Evolutionary conservation across 1,140 invertebrate species (phyloP).

Genomic region (Ceratina japonica): DNA sequence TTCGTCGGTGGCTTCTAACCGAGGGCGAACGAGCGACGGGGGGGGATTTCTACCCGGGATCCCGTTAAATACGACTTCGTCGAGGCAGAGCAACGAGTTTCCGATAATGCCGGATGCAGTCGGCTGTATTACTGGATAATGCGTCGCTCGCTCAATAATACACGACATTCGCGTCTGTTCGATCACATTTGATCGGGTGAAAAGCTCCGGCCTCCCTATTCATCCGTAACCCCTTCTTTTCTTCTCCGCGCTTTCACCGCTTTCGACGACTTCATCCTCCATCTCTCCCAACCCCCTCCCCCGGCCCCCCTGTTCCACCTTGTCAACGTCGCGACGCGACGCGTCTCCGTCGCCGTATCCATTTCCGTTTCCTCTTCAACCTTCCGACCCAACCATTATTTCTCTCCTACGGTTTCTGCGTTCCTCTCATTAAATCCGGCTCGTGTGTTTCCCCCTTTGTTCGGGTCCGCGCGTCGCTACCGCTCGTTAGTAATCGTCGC

Average conservation of each 20-base stretch:
- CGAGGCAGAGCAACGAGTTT: slow-evolving; percentile 71
- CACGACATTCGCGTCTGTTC: slow-evolving; percentile 64
- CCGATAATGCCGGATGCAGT: slow-evolving; percentile 73
- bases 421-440: slow-evolving; percentile 12
- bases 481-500: slow-evolving; percentile 18
- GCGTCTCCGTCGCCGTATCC: slow-evolving; percentile 32
- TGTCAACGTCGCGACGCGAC: not conserved
- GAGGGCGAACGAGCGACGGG: not conserved
- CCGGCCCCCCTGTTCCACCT: too few relatives aligned
- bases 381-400: slow-evolving; percentile 21
- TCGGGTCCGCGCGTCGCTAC: not conserved
- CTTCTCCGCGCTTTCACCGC: not conserved
- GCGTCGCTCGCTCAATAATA: slow-evolving; percentile 66
- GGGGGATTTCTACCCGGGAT: slow-evolving; percentile 54
- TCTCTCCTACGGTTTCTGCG: not conserved
- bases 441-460: slow-evolving; percentile 4
- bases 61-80: slow-evolving; percentile 67
- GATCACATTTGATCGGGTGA: slow-evolving; percentile 65
- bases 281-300: too few relatives aligned
- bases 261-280: not conserved
- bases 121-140: slow-evolving; percentile 73
- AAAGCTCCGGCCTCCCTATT: slow-evolving; percentile 17
- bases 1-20: slow-evolving; percentile 42
- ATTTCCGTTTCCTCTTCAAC: slow-evolving; percentile 27
- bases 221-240: slow-evolving; percentile 18